Evolutionary conservation across 30 jellyfish, hydroid and myxozoan genomes (phyloP).

Genomic region (Sanderia malayensis): DNA sequence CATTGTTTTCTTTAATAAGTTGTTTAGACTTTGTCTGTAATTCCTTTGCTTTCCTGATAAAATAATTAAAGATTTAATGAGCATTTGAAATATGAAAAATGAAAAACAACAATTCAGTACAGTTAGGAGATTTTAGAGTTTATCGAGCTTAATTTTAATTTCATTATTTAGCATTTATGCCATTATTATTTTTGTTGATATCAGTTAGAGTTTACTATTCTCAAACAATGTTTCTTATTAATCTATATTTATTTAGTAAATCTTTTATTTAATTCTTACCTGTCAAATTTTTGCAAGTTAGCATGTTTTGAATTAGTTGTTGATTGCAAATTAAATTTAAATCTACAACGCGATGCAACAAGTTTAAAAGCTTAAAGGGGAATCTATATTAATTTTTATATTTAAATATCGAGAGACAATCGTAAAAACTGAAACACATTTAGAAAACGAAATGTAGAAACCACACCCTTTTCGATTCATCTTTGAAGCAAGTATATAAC

Average conservation of each 20-base stretch:
- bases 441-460: too few species aligned
- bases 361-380: too few species aligned
- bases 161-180: neutral
- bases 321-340: neutral
- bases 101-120: neutral
- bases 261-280: neutral
- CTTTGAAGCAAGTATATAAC: too few species aligned
- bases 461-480: too few species aligned
- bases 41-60: conserved; percentile 47
- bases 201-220: too few species aligned
- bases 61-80: neutral
- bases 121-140: neutral
- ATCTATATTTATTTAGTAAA: neutral
- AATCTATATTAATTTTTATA: too few species aligned
- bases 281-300: conserved; percentile 1
- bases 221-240: neutral
- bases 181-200: neutral
- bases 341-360: neutral
- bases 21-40: conserved; percentile 61
- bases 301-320: neutral
- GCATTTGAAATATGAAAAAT: neutral
- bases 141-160: neutral
- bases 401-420: too few species aligned
- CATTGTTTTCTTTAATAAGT: conserved; percentile 49
- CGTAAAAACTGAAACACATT: too few species aligned